These are phyloP conservation scores for Stegophylla sp. DNA, from an alignment of 2,888 invertebrate genomes.

Conservation along the genomic window DNA sequence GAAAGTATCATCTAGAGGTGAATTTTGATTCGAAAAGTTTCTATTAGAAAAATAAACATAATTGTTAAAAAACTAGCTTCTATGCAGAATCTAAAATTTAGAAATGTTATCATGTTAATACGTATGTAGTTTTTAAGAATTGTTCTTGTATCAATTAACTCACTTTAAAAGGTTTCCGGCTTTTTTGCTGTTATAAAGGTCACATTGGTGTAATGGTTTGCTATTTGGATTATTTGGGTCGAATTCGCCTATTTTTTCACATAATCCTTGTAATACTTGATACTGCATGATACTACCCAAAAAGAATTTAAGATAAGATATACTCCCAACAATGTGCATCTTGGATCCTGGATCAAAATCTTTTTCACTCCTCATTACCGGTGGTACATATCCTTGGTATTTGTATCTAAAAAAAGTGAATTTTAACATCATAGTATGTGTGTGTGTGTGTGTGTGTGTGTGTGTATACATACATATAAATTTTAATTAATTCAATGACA, in stretches of 20 bases:
- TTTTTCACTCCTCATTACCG: slow-evolving; percentile 71
- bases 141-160: slow-evolving; percentile 21
- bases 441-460: too few relatives aligned
- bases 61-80: too few relatives aligned
- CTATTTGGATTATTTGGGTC: slow-evolving; percentile 71
- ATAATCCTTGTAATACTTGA: slow-evolving; percentile 80
- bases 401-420: slow-evolving; percentile 65
- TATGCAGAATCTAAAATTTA: too few relatives aligned
- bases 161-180: slow-evolving; percentile 72
- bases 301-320: slow-evolving; percentile 73
- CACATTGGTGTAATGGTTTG: slow-evolving; percentile 82
- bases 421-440: too few relatives aligned
- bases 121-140: too few relatives aligned
- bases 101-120: too few relatives aligned
- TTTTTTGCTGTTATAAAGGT: slow-evolving; percentile 79
- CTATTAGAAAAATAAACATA: too few relatives aligned
- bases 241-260: slow-evolving; percentile 80
- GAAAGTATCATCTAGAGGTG: too few relatives aligned
- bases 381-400: slow-evolving; percentile 74
- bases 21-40: too few relatives aligned
- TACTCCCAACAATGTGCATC: slow-evolving; percentile 76
- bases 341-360: slow-evolving; percentile 81
- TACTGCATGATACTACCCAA: slow-evolving; percentile 79
- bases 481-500: not conserved
- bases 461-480: too few relatives aligned